A percentile compares a stretch with the other conserved stretches of the same genome.
phyloP scores from a whole-genome alignment of 2,113 vertebrate genomes.

The Bubo scandiacus region DNA sequence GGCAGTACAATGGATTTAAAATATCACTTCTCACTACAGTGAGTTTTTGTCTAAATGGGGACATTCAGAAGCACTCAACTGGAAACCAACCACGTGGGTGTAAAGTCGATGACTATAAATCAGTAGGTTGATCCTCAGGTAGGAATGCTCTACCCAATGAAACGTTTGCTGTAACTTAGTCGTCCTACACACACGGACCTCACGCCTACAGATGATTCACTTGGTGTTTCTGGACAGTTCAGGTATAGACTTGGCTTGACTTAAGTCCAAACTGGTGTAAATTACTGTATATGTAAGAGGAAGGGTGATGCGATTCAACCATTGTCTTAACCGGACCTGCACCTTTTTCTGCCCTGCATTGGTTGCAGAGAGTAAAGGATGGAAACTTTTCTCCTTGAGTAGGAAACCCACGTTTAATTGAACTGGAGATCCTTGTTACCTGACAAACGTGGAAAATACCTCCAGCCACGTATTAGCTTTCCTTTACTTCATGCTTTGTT shows the following conservation, averaged over 20 bases:
- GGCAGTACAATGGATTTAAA: neutral
- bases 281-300: too few relatives aligned
- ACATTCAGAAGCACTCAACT: neutral
- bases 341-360: accelerated
- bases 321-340: accelerated
- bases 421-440: neutral
- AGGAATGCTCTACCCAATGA: neutral
- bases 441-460: neutral
- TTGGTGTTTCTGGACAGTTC: neutral
- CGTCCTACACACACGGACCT: neutral
- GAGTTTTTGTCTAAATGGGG: neutral
- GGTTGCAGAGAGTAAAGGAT: neutral
- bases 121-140: neutral
- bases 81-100: neutral
- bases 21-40: neutral
- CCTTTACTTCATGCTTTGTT: neutral
- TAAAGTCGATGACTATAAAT: accelerated
- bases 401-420: neutral
- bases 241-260: neutral
- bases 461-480: neutral
- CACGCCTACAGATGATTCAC: neutral
- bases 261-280: neutral
- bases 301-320: neutral
- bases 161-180: neutral
- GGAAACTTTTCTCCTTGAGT: neutral